Evolutionary conservation across 2,888 invertebrate species (phyloP).

Genomic region (Drosophila cracens): DNA sequence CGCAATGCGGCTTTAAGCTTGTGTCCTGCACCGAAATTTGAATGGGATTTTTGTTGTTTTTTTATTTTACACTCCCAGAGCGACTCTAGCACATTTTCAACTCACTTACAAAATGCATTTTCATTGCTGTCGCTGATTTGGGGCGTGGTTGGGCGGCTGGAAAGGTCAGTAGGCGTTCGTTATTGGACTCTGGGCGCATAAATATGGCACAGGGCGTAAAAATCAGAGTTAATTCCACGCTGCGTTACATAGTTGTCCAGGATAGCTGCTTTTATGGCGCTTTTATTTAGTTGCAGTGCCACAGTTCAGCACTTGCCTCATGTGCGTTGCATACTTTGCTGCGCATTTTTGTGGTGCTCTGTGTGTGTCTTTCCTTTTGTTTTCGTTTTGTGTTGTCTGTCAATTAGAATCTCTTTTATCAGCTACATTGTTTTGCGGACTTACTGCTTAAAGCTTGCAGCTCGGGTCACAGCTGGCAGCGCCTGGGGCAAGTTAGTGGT

Average conservation of each 20-base stretch:
- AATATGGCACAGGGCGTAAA: slow-evolving; percentile 64
- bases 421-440: slow-evolving; percentile 45
- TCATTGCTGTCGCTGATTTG: slow-evolving; percentile 49
- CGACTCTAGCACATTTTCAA: slow-evolving; percentile 40
- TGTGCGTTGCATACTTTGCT: slow-evolving; percentile 35
- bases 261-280: slow-evolving; percentile 35
- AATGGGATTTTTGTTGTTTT: slow-evolving; percentile 12
- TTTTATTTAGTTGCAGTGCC: slow-evolving; percentile 6
- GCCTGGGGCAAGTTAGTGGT: slow-evolving; percentile 24
- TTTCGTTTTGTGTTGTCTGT: slow-evolving; percentile 49
- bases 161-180: slow-evolving; percentile 28
- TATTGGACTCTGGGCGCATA: slow-evolving; percentile 50
- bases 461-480: slow-evolving; percentile 4
- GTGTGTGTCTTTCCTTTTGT: background rate
- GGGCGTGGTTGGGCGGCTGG: slow-evolving; percentile 10
- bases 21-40: slow-evolving; percentile 6
- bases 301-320: slow-evolving; percentile 8
- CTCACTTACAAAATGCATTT: slow-evolving; percentile 51
- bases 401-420: slow-evolving; percentile 71
- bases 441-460: background rate
- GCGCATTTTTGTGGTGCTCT: background rate
- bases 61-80: slow-evolving; percentile 39
- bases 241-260: slow-evolving; percentile 66
- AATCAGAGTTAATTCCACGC: slow-evolving; percentile 72
- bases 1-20: slow-evolving; percentile 52